Evolutionary conservation across 2,888 invertebrate species (phyloP).

Genomic region (Drosophila suboccidentalis): DNA sequence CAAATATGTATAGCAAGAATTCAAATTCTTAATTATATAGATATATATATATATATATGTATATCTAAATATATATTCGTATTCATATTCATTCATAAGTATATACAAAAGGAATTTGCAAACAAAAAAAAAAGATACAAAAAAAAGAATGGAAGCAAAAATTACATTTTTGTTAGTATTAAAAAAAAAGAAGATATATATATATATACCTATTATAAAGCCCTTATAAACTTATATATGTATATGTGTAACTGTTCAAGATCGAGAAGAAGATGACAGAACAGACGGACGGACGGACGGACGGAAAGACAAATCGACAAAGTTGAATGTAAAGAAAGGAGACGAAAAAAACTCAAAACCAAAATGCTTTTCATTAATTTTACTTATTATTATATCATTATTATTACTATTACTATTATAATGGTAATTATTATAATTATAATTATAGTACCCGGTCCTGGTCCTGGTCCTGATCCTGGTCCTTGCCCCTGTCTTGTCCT

Average conservation of each 20-base stretch:
- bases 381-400: slow-evolving; percentile 33
- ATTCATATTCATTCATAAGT: slow-evolving; percentile 18
- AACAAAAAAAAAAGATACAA: not conserved
- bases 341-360: slow-evolving; percentile 55
- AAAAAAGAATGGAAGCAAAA: slow-evolving; percentile 21
- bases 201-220: slow-evolving; percentile 22
- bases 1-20: slow-evolving; percentile 26
- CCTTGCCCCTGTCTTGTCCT: slow-evolving; percentile 11
- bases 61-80: slow-evolving; percentile 23
- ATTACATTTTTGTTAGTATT: slow-evolving; percentile 65
- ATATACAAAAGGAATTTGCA: slow-evolving; percentile 33
- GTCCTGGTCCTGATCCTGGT: slow-evolving; percentile 9
- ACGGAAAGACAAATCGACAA: slow-evolving; percentile 5
- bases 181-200: slow-evolving; percentile 20
- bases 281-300: not conserved
- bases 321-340: slow-evolving; percentile 38
- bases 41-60: slow-evolving; percentile 18
- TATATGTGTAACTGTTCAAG: slow-evolving; percentile 15
- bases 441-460: slow-evolving; percentile 12
- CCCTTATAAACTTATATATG: slow-evolving; percentile 16
- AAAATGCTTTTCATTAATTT: slow-evolving; percentile 72
- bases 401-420: slow-evolving; percentile 11
- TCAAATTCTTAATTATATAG: slow-evolving; percentile 30
- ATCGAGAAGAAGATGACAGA: slow-evolving; percentile 18
- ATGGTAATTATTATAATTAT: slow-evolving; percentile 3